Evolutionary conservation across 2,113 vertebrate species (phyloP), one percentile per base, ranked within the genome.

Genomic region (Vimba vimba): DNA sequence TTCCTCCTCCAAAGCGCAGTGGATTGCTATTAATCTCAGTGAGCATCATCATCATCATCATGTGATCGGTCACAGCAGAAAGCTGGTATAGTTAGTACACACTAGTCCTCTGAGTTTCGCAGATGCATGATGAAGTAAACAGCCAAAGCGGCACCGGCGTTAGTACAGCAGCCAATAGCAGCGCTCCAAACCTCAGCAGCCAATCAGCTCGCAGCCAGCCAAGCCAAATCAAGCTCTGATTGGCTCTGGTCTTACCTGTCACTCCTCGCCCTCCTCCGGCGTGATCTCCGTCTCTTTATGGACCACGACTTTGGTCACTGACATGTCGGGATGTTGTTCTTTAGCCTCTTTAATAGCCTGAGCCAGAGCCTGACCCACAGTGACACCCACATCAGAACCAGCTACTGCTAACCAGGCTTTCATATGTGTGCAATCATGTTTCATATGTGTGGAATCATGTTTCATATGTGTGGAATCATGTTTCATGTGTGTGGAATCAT

Each of bases 241-340:
- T 79, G 85, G 83, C 79, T 88, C 25, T 75, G 84, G 73, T 94
- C 96, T 97, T 96, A 97, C 96, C 96, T 97, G 89, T 97, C 96
- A 97, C 92, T 97, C 96, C 92, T 97, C 96, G 91, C 96, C 96
- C 89, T 97, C 97, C 93, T 97, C 97, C 77, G 97, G 95, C 89
- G 97, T 96, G 93, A 99, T 97, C 93, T 99, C 97, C 84, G 97
- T 99, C 94, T 98, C 98, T 97, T 98, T 98, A 94, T 98, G 98
- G 93, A 99, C 95, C 93, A 98, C 96, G 91, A 99, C 97, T 93
- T 97, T 97, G 91, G 97, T 99, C 94, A 99, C 97, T 91, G 97
- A 98, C 96, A 98, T 97, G 94, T 99, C 97, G 92, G 98, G 98
- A 94, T 99, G 97, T 95, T 98, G 97, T 93, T 96, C 96, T 95